Percentiles rank a stretch among this genome's conserved stretches.
phyloP scores from a whole-genome alignment of 2,888 invertebrate genomes.

The Melanotus villosus region DNA sequence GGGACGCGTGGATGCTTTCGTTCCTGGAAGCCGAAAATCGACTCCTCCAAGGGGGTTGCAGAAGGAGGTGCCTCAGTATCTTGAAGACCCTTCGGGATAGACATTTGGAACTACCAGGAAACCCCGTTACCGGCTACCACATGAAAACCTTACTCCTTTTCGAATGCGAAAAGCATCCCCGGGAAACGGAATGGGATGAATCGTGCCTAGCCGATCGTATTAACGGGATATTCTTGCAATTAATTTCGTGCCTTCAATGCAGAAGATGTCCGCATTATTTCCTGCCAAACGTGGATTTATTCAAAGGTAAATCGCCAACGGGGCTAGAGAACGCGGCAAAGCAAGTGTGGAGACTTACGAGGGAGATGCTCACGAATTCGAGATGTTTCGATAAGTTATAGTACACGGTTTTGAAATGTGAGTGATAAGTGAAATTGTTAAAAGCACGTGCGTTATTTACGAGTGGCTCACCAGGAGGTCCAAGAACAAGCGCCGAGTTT shows the following conservation, averaged over 20 bases:
- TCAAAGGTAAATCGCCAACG: constrained; percentile 92
- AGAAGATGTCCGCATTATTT: constrained; percentile 96
- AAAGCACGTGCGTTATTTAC: constrained; percentile 4
- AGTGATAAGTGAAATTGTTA: constrained; percentile 1
- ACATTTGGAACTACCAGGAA: constrained; percentile 89
- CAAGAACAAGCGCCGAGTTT: constrained; percentile 7
- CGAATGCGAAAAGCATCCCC: constrained; percentile 97
- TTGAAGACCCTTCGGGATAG: constrained; percentile 91
- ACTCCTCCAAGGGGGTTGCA: constrained; percentile 87
- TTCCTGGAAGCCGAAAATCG: constrained; percentile 94
- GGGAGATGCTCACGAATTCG: constrained; percentile 93
- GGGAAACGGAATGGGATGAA: constrained; percentile 96
- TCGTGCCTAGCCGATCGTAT: constrained; percentile 90
- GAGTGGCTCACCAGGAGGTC: constrained; percentile 15
- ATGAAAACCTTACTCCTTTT: constrained; percentile 91
- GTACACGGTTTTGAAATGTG: constrained; percentile 13
- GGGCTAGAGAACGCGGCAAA: constrained; percentile 94
- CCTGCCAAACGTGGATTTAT: constrained; percentile 91
- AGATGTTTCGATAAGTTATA: constrained; percentile 92
- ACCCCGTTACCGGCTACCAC: constrained; percentile 92
- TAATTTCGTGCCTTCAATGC: constrained; percentile 97
- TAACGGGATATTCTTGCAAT: constrained; percentile 93
- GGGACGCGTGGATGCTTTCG: constrained; percentile 95
- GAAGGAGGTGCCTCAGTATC: constrained; percentile 88
- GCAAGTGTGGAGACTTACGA: constrained; percentile 91